Conservation (phyloP, 2,113 vertebrate genomes). For the Polypterus bichir region DNA sequence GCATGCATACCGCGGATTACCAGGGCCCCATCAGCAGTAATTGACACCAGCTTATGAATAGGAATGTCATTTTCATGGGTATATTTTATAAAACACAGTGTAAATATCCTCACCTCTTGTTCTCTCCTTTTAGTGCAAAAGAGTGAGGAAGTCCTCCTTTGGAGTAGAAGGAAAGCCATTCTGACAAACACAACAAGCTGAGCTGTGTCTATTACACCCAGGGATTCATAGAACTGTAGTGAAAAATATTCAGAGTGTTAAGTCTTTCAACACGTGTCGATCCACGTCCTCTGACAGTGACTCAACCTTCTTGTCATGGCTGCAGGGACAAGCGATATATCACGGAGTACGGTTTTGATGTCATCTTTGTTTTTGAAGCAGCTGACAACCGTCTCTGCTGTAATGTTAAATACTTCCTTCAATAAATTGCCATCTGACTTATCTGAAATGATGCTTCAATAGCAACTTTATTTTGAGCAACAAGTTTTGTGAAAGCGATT, state of each 20-base stretch:
- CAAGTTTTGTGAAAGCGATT: no score
- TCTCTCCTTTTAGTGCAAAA: constrained; percentile 13
- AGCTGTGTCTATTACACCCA: constrained; percentile 10
- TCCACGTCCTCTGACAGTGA: constrained; percentile 11
- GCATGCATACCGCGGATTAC: no score
- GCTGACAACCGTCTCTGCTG: not conserved
- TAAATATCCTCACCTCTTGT: constrained; percentile 14
- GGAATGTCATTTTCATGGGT: no score
- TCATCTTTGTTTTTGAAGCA: constrained; percentile 4
- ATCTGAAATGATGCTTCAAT: no score
- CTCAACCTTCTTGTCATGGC: constrained; percentile 2
- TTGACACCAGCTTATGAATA: no score
- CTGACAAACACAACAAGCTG: constrained; percentile 9
- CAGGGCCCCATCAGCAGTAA: no score
- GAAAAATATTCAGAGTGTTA: constrained; percentile 7
- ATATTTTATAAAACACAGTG: not conserved
- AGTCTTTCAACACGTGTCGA: constrained; percentile 10
- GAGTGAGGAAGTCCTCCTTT: constrained; percentile 11
- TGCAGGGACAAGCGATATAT: not conserved
- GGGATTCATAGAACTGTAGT: constrained; percentile 8
- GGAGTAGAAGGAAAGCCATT: constrained; percentile 7
- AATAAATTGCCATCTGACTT: not conserved
- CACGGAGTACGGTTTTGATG: constrained; percentile 5
- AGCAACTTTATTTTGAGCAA: no score
- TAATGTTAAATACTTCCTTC: no score